Base-by-base conservation (phyloP, 2,888 invertebrate species). In the Ectemnius continuus region DNA sequence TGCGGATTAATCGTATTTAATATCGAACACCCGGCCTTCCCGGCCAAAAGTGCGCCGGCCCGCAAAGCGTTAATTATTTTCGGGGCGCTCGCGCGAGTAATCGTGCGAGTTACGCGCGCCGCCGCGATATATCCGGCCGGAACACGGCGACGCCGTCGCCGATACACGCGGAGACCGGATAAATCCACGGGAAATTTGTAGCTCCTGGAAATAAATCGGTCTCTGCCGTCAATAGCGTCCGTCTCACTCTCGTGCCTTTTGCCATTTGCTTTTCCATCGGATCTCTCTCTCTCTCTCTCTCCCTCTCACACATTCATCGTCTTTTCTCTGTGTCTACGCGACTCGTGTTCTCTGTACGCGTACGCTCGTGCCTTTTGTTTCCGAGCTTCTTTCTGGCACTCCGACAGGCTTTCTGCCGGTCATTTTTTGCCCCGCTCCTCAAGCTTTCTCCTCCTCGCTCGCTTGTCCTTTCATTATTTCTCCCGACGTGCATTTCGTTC, bases 131-230 rank as follows among this genome's bases (percentile, higher is more conserved):
- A 36, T 36, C 36, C 36, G 36, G 36, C 36, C 23, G 23, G 23
- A 11, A 36, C 36, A 36, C 36, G 8, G 8, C 36, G 5, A 6
- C 36, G 8, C 11, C 36, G 18, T 5, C 26, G 2, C 36, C 36
- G 36, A 0, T 11, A 14, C 48, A 47, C 47, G 66, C 48, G 66
- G 60, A 66, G 70, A 45, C 62, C 46, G 20, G 64, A 75, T 65
- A 61, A 58, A 75, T 65, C 48, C n/a, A 48, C 64, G 16, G 61
- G 61, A 66, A 59, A 64, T 70, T 66, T 45, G 58, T 16, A 14
- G 11, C 28, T 4, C 48, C n/a, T 48, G 48, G n/a, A 60, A 60
- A 28, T 60, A 13, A 60, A 60, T 60, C n/a, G 11, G 28, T 28
- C 6, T 28, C 6, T 14, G 4, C 14, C 59, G 28, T 28, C 28